Conservation (phyloP, 2,113 vertebrate species). For the Mobula birostris region DNA sequence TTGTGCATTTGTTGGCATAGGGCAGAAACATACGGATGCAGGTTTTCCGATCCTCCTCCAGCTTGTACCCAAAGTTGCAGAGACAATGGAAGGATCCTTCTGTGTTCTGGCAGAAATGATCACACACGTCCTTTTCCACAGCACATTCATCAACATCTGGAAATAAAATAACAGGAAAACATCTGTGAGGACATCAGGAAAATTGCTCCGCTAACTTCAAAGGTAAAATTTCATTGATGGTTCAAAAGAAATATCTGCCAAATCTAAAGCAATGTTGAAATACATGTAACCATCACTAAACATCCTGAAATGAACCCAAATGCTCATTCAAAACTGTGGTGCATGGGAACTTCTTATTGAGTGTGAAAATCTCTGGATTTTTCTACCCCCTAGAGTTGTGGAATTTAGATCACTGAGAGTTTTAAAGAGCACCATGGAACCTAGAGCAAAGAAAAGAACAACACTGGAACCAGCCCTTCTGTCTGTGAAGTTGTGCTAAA, state of each 20-base stretch:
- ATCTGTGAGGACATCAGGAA: background rate
- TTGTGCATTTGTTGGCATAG: too few relatives aligned
- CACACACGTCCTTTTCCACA: constrained; percentile 62
- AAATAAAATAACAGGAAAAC: background rate
- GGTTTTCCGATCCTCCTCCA: constrained; percentile 67
- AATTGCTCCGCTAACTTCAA: background rate
- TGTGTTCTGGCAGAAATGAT: constrained; percentile 76
- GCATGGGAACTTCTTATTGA: too few relatives aligned
- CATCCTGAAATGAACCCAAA: background rate
- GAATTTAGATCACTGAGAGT: too few relatives aligned
- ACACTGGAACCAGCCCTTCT: too few relatives aligned
- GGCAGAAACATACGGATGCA: constrained; percentile 70
- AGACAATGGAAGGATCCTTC: constrained; percentile 78
- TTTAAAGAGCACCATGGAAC: too few relatives aligned
- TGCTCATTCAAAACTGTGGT: background rate
- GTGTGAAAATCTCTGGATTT: too few relatives aligned
- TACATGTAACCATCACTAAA: background rate
- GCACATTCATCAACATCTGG: constrained; percentile 84
- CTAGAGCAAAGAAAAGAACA: too few relatives aligned
- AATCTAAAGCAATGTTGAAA: background rate
- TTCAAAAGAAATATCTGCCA: background rate
- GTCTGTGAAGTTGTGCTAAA: too few relatives aligned
- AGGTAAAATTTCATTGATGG: background rate
- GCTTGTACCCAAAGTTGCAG: constrained; percentile 66
- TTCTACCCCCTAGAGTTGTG: too few relatives aligned